Conservation (phyloP, 2,797 vertebrate species). For the Sciurus vulgaris region DNA sequence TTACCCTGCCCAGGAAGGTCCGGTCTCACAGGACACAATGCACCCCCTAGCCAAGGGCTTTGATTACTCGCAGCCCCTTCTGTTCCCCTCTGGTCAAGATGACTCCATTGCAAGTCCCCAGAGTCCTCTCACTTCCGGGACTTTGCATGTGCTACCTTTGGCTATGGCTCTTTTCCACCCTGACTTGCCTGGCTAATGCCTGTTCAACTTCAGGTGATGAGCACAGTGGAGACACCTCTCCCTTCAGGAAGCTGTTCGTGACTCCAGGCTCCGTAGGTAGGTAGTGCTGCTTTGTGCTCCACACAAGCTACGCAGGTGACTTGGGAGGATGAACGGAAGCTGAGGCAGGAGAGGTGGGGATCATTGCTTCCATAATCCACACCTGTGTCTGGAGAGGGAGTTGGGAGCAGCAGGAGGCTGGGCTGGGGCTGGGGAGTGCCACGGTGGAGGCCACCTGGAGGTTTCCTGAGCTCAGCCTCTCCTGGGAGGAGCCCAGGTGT, state of each 20-base stretch:
- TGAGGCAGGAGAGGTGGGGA: background rate
- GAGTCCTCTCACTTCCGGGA: constrained; percentile 9
- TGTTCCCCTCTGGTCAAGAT: background rate
- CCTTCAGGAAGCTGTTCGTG: background rate
- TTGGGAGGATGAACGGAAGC: background rate
- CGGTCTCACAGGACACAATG: background rate
- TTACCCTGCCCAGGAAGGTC: background rate
- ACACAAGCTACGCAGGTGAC: background rate
- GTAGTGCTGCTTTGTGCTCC: background rate
- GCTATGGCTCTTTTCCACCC: background rate
- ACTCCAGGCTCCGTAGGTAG: background rate
- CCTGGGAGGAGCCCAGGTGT: constrained; percentile 78
- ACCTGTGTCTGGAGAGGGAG: background rate
- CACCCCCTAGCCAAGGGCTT: background rate
- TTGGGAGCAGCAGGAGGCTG: background rate
- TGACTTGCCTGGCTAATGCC: background rate
- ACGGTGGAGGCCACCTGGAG: constrained; percentile 56
- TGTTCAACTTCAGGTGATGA: background rate
- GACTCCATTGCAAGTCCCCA: background rate
- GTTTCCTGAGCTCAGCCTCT: constrained; percentile 59
- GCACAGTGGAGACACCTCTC: background rate
- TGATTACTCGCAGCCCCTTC: background rate
- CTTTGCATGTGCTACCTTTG: background rate
- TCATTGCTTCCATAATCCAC: background rate
- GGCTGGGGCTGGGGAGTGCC: background rate